Evolutionary conservation across 1,140 invertebrate species (phyloP).

Genomic region (Polypedilum pembai): DNA sequence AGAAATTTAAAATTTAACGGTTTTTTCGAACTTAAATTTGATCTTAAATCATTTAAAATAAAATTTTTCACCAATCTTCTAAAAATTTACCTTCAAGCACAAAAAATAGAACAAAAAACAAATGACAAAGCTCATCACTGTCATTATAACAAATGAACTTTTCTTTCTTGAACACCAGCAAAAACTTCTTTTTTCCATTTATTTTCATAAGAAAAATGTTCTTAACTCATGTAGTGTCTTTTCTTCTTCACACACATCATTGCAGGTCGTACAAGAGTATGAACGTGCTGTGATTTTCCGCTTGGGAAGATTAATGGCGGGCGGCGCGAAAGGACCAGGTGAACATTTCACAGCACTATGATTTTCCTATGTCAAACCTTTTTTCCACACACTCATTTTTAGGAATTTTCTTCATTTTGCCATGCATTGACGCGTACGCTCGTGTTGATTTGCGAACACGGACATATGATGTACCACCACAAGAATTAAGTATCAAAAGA

Average conservation of each 20-base stretch:
- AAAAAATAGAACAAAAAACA: too few relatives aligned
- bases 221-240: not conserved
- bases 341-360: conserved; percentile 33
- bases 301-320: conserved; percentile 73
- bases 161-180: too few relatives aligned
- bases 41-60: too few relatives aligned
- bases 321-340: conserved; percentile 86
- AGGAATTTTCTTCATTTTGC: conserved; percentile 92
- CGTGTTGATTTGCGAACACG: conserved; percentile 83
- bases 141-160: too few relatives aligned
- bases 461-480: conserved; percentile 90
- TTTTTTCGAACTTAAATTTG: too few relatives aligned
- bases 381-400: conserved; percentile 31
- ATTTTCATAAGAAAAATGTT: not conserved
- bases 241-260: conserved; percentile 30
- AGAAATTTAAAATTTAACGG: too few relatives aligned
- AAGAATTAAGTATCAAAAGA: conserved; percentile 62
- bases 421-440: conserved; percentile 88
- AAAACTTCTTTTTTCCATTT: too few relatives aligned
- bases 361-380: conserved; percentile 26
- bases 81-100: too few relatives aligned
- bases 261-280: conserved; percentile 83
- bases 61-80: too few relatives aligned
- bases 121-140: too few relatives aligned
- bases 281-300: conserved; percentile 86